Evolutionary conservation across 2,113 vertebrate species (phyloP).

Genomic region (Tachysurus fulvidraco): DNA sequence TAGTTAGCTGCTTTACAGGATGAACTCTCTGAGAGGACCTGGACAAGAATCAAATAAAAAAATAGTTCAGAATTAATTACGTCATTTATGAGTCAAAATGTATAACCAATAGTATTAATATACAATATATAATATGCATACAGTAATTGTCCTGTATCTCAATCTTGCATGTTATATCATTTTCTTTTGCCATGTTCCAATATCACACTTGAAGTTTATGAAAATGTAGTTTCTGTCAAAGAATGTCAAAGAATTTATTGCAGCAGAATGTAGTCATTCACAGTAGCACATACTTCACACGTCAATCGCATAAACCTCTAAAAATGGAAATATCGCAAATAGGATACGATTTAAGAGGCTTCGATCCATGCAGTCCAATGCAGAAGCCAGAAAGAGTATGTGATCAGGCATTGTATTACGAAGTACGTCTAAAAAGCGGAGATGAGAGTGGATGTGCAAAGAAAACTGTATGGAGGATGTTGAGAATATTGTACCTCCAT

Average conservation of each 20-base stretch:
- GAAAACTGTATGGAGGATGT: not conserved
- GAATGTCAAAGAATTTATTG: not conserved
- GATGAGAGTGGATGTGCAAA: not conserved
- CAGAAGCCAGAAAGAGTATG: not conserved
- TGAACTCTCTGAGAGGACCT: constrained; percentile 93
- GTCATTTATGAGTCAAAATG: too few species aligned
- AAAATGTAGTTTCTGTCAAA: too few species aligned
- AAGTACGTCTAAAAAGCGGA: not conserved
- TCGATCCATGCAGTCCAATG: not conserved
- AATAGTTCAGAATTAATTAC: not conserved
- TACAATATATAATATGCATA: not conserved
- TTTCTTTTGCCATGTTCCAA: not conserved
- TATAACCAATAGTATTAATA: not conserved
- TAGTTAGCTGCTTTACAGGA: constrained; percentile 88
- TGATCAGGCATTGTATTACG: not conserved
- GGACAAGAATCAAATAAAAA: constrained; percentile 41
- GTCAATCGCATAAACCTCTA: not conserved
- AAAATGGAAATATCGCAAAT: not conserved
- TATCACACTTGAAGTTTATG: too few species aligned
- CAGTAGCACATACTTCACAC: not conserved
- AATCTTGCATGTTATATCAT: not conserved
- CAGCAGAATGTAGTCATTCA: not conserved
- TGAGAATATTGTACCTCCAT: constrained; percentile 84
- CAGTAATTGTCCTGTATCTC: not conserved
- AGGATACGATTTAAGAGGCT: not conserved